Evolutionary conservation across 2,113 vertebrate genomes (phyloP), one percentile per base, ranked within the genome.

Genomic region (Ancistrus triradiatus): DNA sequence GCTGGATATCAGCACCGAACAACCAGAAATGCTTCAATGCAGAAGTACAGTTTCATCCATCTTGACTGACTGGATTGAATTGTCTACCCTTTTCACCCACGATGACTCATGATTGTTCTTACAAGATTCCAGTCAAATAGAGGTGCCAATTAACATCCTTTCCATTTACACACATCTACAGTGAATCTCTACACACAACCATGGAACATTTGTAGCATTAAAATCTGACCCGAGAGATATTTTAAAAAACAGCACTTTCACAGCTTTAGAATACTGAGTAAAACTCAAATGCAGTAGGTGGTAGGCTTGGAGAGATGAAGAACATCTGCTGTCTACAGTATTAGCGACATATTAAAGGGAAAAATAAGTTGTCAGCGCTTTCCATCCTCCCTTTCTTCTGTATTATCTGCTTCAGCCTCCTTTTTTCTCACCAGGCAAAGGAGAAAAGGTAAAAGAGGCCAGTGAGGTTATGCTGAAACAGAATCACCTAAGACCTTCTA

Each of bases 381-480:
- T 62, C n/a, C 15, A 13, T 15, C 7, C 24, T 51, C 18, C 7
- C 24, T 33, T 51, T 43, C 28, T 51, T 25, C 19, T 59, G 33
- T 48, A 27, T 58, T 49, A 31, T 13, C 59, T 17, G 4, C 25
- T 50, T 42, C 27, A 37, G 18, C 25, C 59, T 43, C 46, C 42
- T n/a, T 35, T 6, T 56, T 43, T 57, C 38, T 21, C 27, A 44
- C 37, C 18, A 42, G 28, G 5, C 11, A 6, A 66, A 55, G 21
- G 10, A 31, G 37, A 13, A 60, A 47, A 51, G 38, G 46, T 52
- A 48, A 33, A 51, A 13, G 18, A 21, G 21, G 27, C 13, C 24
- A 57, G 53, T 15, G 51, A 70, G 53, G 58, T 59, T 67, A 33
- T 63, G 68, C 59, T 74, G 56, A 63, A 70, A 51, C 53, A 70